phyloP scores from a whole-genome alignment of 1,140 invertebrate genomes.

The Drosophila truncata region DNA sequence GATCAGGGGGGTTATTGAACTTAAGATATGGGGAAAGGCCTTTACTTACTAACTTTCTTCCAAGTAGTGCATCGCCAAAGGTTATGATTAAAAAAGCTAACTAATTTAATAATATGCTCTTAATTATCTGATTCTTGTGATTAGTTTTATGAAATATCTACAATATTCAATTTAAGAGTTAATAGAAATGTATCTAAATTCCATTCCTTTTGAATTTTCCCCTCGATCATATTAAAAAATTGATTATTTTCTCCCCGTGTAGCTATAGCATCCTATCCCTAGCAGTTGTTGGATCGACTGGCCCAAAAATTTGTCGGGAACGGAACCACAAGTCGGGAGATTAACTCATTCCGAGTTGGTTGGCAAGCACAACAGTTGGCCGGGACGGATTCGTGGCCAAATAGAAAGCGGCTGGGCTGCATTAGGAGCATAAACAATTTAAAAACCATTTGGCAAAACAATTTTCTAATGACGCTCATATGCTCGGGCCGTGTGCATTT shows the following conservation, averaged over 20 bases:
- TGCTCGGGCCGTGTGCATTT: constrained; percentile 64
- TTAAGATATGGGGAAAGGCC: neutral
- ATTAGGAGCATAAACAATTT: constrained; percentile 76
- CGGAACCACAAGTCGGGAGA: constrained; percentile 63
- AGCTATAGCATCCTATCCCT: constrained; percentile 15
- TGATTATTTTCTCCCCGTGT: neutral
- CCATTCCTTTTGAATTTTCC: neutral
- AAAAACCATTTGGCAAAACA: constrained; percentile 84
- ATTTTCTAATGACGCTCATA: constrained; percentile 82
- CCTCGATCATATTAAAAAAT: neutral
- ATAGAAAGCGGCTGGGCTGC: constrained; percentile 68
- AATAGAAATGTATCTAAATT: neutral
- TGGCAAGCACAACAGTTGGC: constrained; percentile 71
- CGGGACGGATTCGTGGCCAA: constrained; percentile 36
- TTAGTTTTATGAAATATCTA: neutral
- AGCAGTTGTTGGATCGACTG: constrained; percentile 68
- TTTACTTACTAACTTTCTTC: neutral
- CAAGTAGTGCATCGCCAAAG: neutral
- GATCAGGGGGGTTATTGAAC: neutral
- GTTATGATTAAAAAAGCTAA: no score
- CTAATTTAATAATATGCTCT: no score
- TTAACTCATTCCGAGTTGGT: constrained; percentile 66
- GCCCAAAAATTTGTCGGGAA: constrained; percentile 45
- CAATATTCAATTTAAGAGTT: neutral
- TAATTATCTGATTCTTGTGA: no score